These are phyloP conservation scores for Hedychridium roseum DNA, from an alignment of 2,888 invertebrate genomes.

Conservation along the genomic window DNA sequence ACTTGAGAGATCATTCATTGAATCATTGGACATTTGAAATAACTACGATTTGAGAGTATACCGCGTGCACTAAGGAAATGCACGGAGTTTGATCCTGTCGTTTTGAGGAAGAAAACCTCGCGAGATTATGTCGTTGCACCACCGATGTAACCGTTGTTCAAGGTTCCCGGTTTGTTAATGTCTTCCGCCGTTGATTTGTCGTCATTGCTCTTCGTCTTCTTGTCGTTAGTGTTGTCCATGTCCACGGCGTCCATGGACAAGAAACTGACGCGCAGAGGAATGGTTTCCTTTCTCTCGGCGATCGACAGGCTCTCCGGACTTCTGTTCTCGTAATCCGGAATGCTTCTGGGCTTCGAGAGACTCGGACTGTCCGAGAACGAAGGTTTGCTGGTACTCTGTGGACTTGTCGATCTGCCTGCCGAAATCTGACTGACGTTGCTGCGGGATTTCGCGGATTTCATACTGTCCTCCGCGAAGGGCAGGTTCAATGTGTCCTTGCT, in stretches of 20 bases:
- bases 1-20: too few species aligned
- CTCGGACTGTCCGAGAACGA: conserved; percentile 39
- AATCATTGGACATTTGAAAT: too few species aligned
- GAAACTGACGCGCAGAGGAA: conserved; percentile 44
- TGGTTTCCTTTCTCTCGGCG: conserved; percentile 35
- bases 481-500: conserved; percentile 56
- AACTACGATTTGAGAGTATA: conserved; percentile 1
- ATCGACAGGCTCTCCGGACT: conserved; percentile 47
- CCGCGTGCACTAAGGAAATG: too few species aligned
- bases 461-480: conserved; percentile 56
- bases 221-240: conserved; percentile 34
- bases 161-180: conserved; percentile 45
- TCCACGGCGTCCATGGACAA: conserved; percentile 48
- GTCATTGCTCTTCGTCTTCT: too few species aligned
- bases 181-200: conserved; percentile 38
- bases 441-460: conserved; percentile 51
- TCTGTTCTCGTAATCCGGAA: conserved; percentile 56
- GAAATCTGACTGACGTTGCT: conserved; percentile 50
- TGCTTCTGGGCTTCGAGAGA: conserved; percentile 19
- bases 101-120: conserved; percentile 1
- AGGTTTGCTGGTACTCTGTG: conserved; percentile 42
- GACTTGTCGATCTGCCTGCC: conserved; percentile 49
- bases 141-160: conserved; percentile 60
- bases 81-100: too few species aligned
- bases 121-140: conserved; percentile 52